Conservation (phyloP, 2,113 vertebrate species). For the Ia io region DNA sequence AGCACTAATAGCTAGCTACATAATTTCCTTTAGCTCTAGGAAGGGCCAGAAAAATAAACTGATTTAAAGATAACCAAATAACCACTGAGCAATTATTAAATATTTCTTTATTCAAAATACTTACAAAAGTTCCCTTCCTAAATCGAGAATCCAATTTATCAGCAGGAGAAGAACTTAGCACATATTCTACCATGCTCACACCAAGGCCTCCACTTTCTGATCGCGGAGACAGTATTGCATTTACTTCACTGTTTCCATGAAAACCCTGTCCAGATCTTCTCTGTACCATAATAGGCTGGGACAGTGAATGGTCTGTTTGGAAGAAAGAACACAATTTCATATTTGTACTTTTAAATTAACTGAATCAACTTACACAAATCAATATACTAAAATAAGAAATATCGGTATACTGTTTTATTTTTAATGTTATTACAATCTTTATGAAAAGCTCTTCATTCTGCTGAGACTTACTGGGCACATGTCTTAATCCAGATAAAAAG, state of each 20-base stretch:
- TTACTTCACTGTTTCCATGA: slow-evolving; percentile 97
- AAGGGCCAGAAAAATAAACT: neutral
- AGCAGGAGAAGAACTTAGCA: slow-evolving; percentile 97
- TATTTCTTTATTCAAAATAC: slow-evolving; percentile 74
- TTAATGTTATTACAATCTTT: neutral
- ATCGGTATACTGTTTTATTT: neutral
- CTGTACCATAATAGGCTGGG: slow-evolving; percentile 99
- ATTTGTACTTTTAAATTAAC: slow-evolving; percentile 11
- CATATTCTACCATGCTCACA: slow-evolving; percentile 99
- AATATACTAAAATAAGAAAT: neutral
- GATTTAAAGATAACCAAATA: slow-evolving; percentile 23
- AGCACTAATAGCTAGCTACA: neutral
- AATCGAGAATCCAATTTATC: slow-evolving; percentile 98
- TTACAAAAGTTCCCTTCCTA: slow-evolving; percentile 97
- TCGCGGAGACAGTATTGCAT: slow-evolving; percentile 96
- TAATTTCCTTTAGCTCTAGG: slow-evolving; percentile 39
- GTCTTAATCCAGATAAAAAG: slow-evolving; percentile 8
- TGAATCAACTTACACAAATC: neutral
- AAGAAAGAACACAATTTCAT: slow-evolving; percentile 53
- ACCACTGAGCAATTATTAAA: slow-evolving; percentile 2
- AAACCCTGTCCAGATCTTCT: slow-evolving; percentile 98
- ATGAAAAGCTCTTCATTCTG: neutral
- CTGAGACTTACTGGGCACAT: neutral
- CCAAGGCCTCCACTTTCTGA: slow-evolving; percentile 98
- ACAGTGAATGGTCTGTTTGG: slow-evolving; percentile 96